Base-by-base conservation (phyloP, 2,888 invertebrate species). In the Allophyes oxyacanthae region DNA sequence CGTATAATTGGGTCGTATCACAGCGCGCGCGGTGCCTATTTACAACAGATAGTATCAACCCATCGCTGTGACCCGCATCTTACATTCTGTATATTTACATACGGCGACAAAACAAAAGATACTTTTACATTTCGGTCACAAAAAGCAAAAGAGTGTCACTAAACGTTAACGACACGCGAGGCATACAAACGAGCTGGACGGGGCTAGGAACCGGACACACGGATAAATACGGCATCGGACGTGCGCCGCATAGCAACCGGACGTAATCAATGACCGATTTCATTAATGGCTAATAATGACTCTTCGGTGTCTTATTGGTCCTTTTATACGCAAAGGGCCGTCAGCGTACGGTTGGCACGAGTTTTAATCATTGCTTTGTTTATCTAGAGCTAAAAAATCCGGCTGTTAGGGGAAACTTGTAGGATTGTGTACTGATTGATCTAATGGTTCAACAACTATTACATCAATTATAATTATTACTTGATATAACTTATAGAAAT, bases 211-310 rank as follows among this genome's bases (percentile, higher is more conserved):
- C 45, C 32, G 38, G 40, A 30, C 44, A 52, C 36, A 10, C 52
- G 52, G 32, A 34, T n/a, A 13, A 32, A 33, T n/a, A 37, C 32
- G 25, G 9, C 20, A 9, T 38, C 37, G 37, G 52, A 44, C 52
- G 44, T 52, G 52, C 32, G 38, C 44, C 44, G 44, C 52, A n/a
- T 40, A 9, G 10, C n/a, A 20, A 45, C 11, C 20, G 11, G 30
- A 37, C 20, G 28, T 20, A 44, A 45, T 53, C 53, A 45, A 53
- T 45, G 44, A 40, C 6, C 26, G 44, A 38, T 53, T 40, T 45
- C 38, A 40, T 26, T 53, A 53, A 40, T 32, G 20, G 25, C 43
- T 9, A 53, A 53, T 53, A 41, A 33, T 40, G 25, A 49, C n/a
- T 20, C 1, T 0, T 7, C 28, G 10, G 7, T 28, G 28, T 40